phyloP scores from a whole-genome alignment of 2,113 vertebrate species.

The Myotis lucifugus region DNA sequence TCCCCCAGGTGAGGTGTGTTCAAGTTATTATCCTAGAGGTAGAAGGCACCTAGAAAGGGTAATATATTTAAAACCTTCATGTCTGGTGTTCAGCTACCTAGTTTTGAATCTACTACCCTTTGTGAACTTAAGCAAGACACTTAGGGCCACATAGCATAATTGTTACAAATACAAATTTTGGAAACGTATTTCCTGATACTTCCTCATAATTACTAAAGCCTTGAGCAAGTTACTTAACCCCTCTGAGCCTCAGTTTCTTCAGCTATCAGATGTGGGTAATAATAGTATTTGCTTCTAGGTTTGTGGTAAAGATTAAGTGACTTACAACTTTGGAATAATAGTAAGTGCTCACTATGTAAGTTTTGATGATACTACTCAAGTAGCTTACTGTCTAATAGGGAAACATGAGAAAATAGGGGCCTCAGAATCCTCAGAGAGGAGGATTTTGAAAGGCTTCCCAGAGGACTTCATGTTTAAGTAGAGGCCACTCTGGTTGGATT shows the following conservation, averaged over 20 bases:
- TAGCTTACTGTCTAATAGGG: background rate
- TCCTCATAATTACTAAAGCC: background rate
- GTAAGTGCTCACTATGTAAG: background rate
- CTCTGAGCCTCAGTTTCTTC: constrained; percentile 29
- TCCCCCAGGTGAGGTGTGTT: background rate
- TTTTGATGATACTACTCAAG: background rate
- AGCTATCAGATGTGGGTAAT: background rate
- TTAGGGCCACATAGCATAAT: background rate
- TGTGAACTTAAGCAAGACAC: background rate
- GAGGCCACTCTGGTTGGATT: too few species aligned
- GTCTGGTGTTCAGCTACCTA: background rate
- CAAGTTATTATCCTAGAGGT: background rate
- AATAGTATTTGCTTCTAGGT: background rate
- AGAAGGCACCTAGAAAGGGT: background rate
- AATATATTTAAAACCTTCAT: background rate
- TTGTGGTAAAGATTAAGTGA: background rate
- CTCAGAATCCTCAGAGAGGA: background rate
- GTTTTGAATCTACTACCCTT: background rate
- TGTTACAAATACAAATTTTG: background rate
- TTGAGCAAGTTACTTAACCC: background rate
- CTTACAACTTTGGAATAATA: background rate
- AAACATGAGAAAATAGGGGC: background rate
- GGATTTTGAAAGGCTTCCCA: background rate
- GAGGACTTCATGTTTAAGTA: background rate
- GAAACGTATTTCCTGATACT: background rate